These are phyloP conservation scores for Heliconius hortense DNA, from an alignment of 2,888 invertebrate genomes.

Conservation along the genomic window DNA sequence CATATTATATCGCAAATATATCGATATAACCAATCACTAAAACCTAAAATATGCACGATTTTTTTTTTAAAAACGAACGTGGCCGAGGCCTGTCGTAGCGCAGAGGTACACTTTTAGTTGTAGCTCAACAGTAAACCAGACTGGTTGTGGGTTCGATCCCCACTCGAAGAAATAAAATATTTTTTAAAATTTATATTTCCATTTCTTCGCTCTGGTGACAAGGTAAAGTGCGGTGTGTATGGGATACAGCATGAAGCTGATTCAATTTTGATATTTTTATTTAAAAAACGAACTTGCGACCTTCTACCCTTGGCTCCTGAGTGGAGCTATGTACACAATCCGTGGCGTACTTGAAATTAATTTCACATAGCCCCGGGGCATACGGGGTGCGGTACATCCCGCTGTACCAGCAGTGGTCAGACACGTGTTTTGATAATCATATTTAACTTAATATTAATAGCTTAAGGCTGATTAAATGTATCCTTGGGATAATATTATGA, in stretches of 20 bases:
- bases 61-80: too few relatives aligned
- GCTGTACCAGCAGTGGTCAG: constrained; percentile 45
- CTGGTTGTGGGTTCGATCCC: too few relatives aligned
- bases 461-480: constrained; percentile 44
- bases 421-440: constrained; percentile 66
- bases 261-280: too few relatives aligned
- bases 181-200: too few relatives aligned
- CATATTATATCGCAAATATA: not conserved
- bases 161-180: too few relatives aligned
- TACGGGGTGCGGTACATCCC: constrained; percentile 40
- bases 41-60: not conserved
- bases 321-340: constrained; percentile 71
- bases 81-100: too few relatives aligned
- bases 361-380: constrained; percentile 70
- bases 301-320: constrained; percentile 47
- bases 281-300: constrained; percentile 47
- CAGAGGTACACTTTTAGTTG: too few relatives aligned
- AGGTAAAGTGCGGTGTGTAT: too few relatives aligned
- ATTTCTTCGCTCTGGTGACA: too few relatives aligned
- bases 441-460: constrained; percentile 49
- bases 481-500: not conserved
- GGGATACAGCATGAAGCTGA: too few relatives aligned
- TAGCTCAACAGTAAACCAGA: too few relatives aligned
- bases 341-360: constrained; percentile 75
- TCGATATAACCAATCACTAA: not conserved